Conservation (phyloP, 1,140 invertebrate genomes). For the Metaphire vulgaris region DNA sequence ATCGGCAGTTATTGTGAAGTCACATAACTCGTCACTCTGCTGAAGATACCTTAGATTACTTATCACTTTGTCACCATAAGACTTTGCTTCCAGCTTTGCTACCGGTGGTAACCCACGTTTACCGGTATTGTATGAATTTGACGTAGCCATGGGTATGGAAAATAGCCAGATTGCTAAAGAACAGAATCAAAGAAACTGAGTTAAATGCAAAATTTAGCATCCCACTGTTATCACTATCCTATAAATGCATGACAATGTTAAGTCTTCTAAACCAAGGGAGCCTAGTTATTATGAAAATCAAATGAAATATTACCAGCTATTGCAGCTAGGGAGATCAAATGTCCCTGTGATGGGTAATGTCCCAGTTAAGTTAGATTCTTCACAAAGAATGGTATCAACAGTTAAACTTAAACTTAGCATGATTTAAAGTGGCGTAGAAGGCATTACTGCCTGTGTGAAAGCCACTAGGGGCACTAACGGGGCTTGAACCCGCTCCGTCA, state of each 20-base stretch:
- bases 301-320: no score
- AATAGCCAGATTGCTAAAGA: background rate
- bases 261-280: background rate
- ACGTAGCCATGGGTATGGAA: background rate
- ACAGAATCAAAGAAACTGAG: background rate
- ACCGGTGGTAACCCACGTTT: background rate
- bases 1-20: constrained; percentile 45
- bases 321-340: no score
- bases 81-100: constrained; percentile 35
- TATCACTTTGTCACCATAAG: constrained; percentile 44
- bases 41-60: constrained; percentile 38
- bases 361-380: no score
- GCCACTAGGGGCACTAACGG: no score
- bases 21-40: constrained; percentile 42
- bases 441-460: no score
- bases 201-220: background rate
- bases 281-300: no score
- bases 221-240: background rate
- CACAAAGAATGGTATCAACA: no score
- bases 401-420: no score
- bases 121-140: background rate
- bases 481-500: no score
- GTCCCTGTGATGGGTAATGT: no score
- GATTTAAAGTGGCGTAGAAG: no score
- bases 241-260: background rate